Percentiles rank a stretch among this genome's conserved stretches.
Evolutionary conservation across 2,797 vertebrate genomes (phyloP).

Genomic region (Hybognathus amarus): DNA sequence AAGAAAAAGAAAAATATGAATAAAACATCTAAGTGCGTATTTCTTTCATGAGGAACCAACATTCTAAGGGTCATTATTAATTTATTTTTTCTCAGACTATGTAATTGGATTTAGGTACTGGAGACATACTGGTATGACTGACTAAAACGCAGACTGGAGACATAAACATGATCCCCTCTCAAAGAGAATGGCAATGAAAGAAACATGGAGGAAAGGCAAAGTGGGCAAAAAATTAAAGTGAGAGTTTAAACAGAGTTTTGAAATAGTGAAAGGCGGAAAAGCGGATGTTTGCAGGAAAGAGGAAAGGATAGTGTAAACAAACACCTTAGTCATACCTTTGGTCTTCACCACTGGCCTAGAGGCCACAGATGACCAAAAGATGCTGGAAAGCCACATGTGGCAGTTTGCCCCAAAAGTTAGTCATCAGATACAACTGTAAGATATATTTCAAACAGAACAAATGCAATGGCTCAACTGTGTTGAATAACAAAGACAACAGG

Average conservation of each 20-base stretch:
- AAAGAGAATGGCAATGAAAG: conserved; percentile 29
- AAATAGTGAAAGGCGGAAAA: neutral
- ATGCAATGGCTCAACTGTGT: conserved; percentile 1
- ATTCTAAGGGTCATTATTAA: conserved; percentile 53
- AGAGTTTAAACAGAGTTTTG: conserved; percentile 16
- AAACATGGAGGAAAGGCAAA: conserved; percentile 16
- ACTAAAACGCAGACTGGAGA: conserved; percentile 48
- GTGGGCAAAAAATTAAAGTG: neutral
- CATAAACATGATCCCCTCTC: conserved; percentile 39
- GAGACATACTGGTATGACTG: conserved; percentile 47
- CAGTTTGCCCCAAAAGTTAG: neutral
- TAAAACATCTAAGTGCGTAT: conserved; percentile 44
- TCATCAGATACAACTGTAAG: conserved; percentile 11
- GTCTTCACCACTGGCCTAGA: conserved; percentile 14
- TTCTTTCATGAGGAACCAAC: conserved; percentile 49
- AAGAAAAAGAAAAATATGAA: conserved; percentile 53
- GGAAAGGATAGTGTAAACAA: conserved; percentile 31
- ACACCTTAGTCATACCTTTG: conserved; percentile 36
- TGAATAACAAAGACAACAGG: conserved; percentile 13
- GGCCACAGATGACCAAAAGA: conserved; percentile 5
- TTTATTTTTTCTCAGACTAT: conserved; percentile 36
- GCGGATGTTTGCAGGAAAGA: conserved; percentile 32
- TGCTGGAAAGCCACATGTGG: neutral
- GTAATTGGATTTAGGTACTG: conserved; percentile 58
- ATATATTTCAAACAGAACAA: conserved; percentile 18